Conservation (phyloP, 2,888 invertebrate species). For the Prosapia bicincta region DNA sequence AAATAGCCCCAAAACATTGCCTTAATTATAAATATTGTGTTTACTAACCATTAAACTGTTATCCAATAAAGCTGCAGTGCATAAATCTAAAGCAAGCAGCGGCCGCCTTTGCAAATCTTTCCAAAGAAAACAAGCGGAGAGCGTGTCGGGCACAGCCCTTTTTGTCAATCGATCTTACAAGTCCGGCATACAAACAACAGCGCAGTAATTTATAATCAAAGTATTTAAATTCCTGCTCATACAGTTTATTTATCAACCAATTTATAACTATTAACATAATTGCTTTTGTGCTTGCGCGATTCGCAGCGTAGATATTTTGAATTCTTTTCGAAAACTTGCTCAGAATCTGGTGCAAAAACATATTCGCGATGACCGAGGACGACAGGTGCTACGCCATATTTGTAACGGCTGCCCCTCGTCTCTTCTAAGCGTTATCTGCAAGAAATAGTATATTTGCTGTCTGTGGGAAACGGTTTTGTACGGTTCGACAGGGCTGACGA, state of each 20-base stretch:
- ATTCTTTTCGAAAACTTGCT: background rate
- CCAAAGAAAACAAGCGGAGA: background rate
- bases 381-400: background rate
- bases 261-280: conserved; percentile 2
- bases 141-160: background rate
- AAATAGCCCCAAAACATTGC: too few relatives aligned
- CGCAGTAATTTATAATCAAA: background rate
- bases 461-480: too few relatives aligned
- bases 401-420: background rate
- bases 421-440: too few relatives aligned
- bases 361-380: background rate
- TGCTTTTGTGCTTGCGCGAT: background rate
- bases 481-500: too few relatives aligned
- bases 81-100: background rate
- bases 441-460: too few relatives aligned
- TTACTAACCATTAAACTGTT: too few relatives aligned
- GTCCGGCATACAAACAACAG: background rate
- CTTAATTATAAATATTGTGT: too few relatives aligned
- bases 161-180: background rate
- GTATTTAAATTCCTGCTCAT: conserved; percentile 2
- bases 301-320: background rate
- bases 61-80: too few relatives aligned
- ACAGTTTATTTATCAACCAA: background rate
- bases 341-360: background rate
- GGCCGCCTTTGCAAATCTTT: background rate